Conservation (phyloP, 2,797 vertebrate genomes). For the Orestias chungarensis region DNA sequence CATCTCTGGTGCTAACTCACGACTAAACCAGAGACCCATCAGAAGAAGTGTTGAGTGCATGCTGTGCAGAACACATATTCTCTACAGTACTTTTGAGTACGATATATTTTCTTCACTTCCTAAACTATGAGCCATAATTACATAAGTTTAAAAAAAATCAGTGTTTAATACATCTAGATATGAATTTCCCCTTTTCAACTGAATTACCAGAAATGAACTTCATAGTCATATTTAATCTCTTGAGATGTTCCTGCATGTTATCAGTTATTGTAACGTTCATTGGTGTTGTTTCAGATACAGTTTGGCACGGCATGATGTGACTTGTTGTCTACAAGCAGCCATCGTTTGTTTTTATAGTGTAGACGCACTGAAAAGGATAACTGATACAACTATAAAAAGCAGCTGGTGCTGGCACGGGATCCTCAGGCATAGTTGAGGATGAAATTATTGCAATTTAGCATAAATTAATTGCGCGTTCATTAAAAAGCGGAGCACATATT, state of each 20-base stretch:
- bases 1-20: background rate
- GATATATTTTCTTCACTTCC: too few species aligned
- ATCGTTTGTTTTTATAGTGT: background rate
- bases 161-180: too few species aligned
- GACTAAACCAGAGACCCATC: background rate
- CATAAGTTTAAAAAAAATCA: too few species aligned
- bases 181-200: background rate
- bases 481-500: background rate
- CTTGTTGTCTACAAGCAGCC: slow-evolving; percentile 6
- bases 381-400: background rate
- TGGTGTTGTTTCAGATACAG: background rate
- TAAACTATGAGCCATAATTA: too few species aligned
- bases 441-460: background rate
- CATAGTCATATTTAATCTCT: background rate
- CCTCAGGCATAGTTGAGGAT: too few species aligned
- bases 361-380: background rate
- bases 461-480: background rate
- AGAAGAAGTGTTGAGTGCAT: too few species aligned
- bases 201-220: background rate
- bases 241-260: background rate
- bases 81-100: too few species aligned
- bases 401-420: too few species aligned
- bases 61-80: too few species aligned
- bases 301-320: slow-evolving; percentile 14
- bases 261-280: background rate